Evolutionary conservation across 2,888 invertebrate species (phyloP), one percentile per base, ranked within the genome.

Genomic region (Spodoptera exigua): DNA sequence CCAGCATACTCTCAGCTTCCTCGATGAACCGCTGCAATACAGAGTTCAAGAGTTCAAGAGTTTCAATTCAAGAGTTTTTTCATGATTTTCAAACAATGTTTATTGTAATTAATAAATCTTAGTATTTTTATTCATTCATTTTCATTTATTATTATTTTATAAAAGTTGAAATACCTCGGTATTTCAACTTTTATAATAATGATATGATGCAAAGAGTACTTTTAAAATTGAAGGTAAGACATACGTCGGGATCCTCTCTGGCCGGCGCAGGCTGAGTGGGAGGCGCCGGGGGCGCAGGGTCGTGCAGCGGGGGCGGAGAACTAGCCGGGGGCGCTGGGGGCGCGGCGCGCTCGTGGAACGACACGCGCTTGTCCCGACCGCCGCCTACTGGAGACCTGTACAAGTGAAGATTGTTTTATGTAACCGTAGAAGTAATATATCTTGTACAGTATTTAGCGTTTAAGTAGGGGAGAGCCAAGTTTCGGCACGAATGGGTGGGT

Each of bases 161-260:
- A n/a, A n/a, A n/a, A n/a, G n/a, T n/a, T n/a, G n/a, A n/a, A n/a
- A n/a, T n/a, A n/a, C n/a, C n/a, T n/a, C n/a, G n/a, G n/a, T n/a
- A n/a, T n/a, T n/a, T n/a, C n/a, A n/a, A n/a, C n/a, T n/a, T n/a
- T n/a, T n/a, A n/a, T n/a, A n/a, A n/a, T n/a, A n/a, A n/a, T n/a
- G n/a, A n/a, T n/a, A n/a, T n/a, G n/a, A n/a, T n/a, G n/a, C n/a
- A n/a, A 27, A 27, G 27, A 5, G 14, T 32, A n/a, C 13, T 12
- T 34, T 16, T 13, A 4, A 12, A 0, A 39, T 48, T 14, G 5
- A 7, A 45, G 11, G 10, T 14, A 0, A 4, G 1, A 95, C 96
- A 96, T 92, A 98, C 98, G 88, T 97, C 97, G 51, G 97, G 96
- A 94, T 98, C 98, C 89, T 98, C 97, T 78, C 96, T 63, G 12